These are phyloP conservation scores for Lepus europaeus DNA, from an alignment of 2,113 vertebrate species.

Conservation along the genomic window DNA sequence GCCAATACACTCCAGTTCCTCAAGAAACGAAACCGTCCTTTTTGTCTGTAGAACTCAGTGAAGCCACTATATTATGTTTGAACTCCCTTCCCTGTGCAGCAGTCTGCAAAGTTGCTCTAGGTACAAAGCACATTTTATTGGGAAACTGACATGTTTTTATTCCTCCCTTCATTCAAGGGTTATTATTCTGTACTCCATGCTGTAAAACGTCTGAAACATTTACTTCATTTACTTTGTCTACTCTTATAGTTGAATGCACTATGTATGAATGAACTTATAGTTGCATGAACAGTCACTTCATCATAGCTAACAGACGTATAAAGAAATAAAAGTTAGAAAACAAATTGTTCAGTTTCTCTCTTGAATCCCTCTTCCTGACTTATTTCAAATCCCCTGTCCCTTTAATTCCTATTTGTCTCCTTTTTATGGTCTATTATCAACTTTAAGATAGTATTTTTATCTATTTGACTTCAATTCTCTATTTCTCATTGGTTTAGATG, in stretches of 20 bases:
- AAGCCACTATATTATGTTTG: not conserved
- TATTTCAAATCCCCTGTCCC: not conserved
- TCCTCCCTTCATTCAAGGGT: not conserved
- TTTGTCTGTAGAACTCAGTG: not conserved
- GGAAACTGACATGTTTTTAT: not conserved
- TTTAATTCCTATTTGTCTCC: not conserved
- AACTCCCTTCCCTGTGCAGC: accelerated
- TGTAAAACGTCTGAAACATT: not conserved
- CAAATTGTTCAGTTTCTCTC: not conserved
- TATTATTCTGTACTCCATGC: not conserved
- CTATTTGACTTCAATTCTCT: not conserved
- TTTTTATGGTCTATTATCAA: not conserved
- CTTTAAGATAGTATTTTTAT: not conserved
- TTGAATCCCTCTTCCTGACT: not conserved
- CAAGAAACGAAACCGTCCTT: not conserved
- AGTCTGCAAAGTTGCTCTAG: not conserved
- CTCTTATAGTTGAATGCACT: not conserved
- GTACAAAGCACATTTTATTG: not conserved
- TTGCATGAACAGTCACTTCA: not conserved
- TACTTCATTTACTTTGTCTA: not conserved
- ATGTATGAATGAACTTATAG: not conserved
- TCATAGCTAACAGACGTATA: not conserved
- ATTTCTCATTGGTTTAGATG: not conserved
- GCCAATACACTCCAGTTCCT: too few relatives aligned
- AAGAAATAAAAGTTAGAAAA: constrained; percentile 1